Conservation (phyloP, 2,797 vertebrate genomes). For the Chromobotia macracanthus region DNA sequence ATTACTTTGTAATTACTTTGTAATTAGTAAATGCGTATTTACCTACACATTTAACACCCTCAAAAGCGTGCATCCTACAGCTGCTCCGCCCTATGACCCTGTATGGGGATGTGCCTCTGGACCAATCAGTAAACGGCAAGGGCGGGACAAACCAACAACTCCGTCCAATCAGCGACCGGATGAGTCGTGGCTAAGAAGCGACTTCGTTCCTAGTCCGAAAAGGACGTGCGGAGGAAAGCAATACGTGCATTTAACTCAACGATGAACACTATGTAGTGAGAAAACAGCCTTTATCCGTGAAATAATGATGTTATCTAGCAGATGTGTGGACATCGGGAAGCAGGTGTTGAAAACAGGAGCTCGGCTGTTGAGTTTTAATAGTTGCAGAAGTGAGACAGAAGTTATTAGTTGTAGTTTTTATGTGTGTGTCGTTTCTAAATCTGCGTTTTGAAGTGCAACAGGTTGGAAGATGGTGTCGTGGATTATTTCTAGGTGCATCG, state of each 20-base stretch:
- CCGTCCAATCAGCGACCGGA: constrained; percentile 16
- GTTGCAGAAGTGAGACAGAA: constrained; percentile 15
- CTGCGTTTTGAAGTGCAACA: background rate
- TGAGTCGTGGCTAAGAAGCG: background rate
- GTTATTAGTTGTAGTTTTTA: constrained; percentile 1
- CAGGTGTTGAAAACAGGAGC: background rate
- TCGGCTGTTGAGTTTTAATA: constrained; percentile 6
- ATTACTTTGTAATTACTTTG: too few species aligned
- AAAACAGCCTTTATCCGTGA: background rate
- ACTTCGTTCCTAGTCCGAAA: constrained; percentile 19
- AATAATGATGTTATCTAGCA: constrained; percentile 29
- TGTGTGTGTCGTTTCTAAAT: background rate
- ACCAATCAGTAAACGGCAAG: constrained; percentile 28
- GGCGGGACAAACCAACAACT: constrained; percentile 6
- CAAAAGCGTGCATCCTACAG: background rate
- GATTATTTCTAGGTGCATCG: constrained; percentile 56
- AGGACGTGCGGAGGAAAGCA: constrained; percentile 20
- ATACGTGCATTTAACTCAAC: background rate
- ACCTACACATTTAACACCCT: too few species aligned
- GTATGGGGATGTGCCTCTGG: background rate
- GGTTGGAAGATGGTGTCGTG: constrained; percentile 56
- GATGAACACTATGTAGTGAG: background rate
- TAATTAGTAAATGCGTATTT: too few species aligned
- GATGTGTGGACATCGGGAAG: background rate
- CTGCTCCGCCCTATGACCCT: constrained; percentile 32